Evolutionary conservation across 2,888 invertebrate species (phyloP).

Genomic region (Lacanobia oleracea): DNA sequence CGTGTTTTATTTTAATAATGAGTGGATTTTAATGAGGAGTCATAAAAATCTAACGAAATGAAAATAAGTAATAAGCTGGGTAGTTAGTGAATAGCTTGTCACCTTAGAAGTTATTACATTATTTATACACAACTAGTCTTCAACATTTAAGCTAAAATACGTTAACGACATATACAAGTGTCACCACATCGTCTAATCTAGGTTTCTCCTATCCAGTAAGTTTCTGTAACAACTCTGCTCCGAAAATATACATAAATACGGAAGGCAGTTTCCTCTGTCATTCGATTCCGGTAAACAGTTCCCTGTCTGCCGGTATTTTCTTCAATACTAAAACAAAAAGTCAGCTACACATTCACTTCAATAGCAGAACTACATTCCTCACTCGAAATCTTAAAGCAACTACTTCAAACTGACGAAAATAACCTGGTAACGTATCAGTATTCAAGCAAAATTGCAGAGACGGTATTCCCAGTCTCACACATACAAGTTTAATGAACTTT

Average conservation of each 20-base stretch:
- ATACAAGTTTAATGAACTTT: constrained; percentile 58
- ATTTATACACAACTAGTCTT: no score
- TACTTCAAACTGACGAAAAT: constrained; percentile 44
- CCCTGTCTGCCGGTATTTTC: not conserved
- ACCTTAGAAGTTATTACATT: no score
- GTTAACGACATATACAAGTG: no score
- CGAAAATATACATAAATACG: not conserved
- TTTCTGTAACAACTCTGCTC: not conserved
- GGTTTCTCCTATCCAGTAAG: not conserved
- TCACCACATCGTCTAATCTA: not conserved
- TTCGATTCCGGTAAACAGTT: not conserved
- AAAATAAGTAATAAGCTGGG: no score
- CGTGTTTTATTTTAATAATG: not conserved
- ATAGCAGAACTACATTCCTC: constrained; percentile 7
- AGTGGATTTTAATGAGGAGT: not conserved
- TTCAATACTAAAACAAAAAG: not conserved
- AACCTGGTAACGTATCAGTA: constrained; percentile 36
- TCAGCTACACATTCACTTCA: not conserved
- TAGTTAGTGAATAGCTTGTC: no score
- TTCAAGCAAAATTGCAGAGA: constrained; percentile 45
- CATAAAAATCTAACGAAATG: no score
- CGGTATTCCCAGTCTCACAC: constrained; percentile 18
- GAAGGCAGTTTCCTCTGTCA: not conserved
- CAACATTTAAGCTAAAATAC: no score
- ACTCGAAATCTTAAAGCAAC: constrained; percentile 39